Conservation (phyloP, 2,797 vertebrate species). For the Tiaroga cobitis region DNA sequence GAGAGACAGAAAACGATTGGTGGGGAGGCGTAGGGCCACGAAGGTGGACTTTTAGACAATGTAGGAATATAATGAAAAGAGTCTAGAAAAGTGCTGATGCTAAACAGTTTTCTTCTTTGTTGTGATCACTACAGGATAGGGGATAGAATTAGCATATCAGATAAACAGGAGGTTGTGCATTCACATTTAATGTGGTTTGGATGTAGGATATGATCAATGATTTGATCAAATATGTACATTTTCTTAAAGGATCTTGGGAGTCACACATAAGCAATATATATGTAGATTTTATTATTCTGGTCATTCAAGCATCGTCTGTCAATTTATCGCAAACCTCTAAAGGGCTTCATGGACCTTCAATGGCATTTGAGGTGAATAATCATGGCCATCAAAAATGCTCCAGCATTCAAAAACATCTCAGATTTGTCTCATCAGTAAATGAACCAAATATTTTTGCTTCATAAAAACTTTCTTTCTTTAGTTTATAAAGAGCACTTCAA, state of each 20-base stretch:
- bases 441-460: background rate
- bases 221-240: background rate
- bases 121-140: background rate
- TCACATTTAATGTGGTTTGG: background rate
- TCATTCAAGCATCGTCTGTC: background rate
- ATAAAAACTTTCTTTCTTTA: background rate
- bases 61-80: background rate
- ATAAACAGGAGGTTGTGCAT: background rate
- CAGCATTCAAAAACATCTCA: background rate
- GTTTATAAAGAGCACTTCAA: background rate
- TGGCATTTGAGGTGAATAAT: background rate
- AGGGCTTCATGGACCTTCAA: background rate
- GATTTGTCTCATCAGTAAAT: background rate
- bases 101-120: conserved; percentile 1
- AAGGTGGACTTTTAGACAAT: conserved; percentile 21
- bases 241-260: background rate
- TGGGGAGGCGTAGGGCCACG: background rate
- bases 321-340: background rate
- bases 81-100: conserved; percentile 17
- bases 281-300: background rate
- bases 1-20: conserved; percentile 30
- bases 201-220: background rate
- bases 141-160: background rate
- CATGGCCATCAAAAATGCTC: background rate
- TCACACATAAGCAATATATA: background rate